Base-by-base conservation (phyloP, 1,140 invertebrate species). In the Neocloeon triangulifer region DNA sequence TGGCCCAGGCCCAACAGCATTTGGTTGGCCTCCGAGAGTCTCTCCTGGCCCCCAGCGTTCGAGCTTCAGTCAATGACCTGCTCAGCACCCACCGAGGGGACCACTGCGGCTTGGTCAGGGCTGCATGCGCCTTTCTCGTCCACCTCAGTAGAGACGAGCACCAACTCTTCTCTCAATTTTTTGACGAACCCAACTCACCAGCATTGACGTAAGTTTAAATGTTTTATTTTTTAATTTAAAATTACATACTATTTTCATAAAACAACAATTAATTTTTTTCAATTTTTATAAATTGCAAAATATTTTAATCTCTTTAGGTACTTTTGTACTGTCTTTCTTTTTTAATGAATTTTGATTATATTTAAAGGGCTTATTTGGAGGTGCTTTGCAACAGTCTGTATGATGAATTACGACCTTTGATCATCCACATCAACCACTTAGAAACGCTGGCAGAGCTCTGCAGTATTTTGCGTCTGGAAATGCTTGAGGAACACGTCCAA, bases 381-480 rank as follows among this genome's bases (percentile, higher is more conserved):
- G 66, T 67, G 0, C 51, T 98, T 0, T 97, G 89, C 48, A 77
- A 72, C 10, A 70, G 75, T 27, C 49, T 98, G 5, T 98, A 98
- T 48, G 92, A 99, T 47, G 73, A 71, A 1, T 52, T 98, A 33
- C 61, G 94, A n/a, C 91, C 95, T 1, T 71, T 85, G 32, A 79
- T 99, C 21, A 94, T 98, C 38, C 84, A 94, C 47, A 84, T 97
- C 30, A 88, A 92, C 50, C 92, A 98, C 57, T 59, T 98, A 42
- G 94, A 99, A 62, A 95, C 92, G 1, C 55, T 98, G 9, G 81
- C 91, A 0, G 94, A 98, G 55, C 69, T 98, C 14, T 97, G 91
- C 48, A 77, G 78, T 19, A 95, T 98, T 38, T 57, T 98, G 2
- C 69, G 73, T 29, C 69, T 84, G 26, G 91, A 96, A 61, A 89